phyloP scores from a whole-genome alignment of 2,888 invertebrate species.

The Aproaerema taeniolella region DNA sequence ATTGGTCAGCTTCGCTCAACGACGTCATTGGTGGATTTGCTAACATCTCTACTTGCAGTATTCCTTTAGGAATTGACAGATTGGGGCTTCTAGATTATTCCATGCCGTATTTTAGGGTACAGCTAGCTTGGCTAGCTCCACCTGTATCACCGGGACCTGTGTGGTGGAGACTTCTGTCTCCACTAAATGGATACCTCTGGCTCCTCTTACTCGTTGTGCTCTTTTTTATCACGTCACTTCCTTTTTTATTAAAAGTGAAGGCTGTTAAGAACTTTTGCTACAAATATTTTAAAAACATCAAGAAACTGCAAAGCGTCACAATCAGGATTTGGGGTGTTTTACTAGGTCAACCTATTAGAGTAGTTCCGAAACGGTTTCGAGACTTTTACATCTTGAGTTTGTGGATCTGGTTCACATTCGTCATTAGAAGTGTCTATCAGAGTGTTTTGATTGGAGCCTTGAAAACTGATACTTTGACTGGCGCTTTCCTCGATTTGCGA shows the following conservation, averaged over 20 bases:
- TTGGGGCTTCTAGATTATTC: slow-evolving; percentile 46
- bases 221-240: slow-evolving; percentile 41
- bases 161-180: slow-evolving; percentile 50
- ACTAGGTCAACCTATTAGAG: slow-evolving; percentile 48
- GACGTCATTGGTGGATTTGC: slow-evolving; percentile 46
- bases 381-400: slow-evolving; percentile 52
- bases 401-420: slow-evolving; percentile 61
- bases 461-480: slow-evolving; percentile 45
- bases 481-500: slow-evolving; percentile 42
- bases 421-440: slow-evolving; percentile 54
- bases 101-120: slow-evolving; percentile 48
- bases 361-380: slow-evolving; percentile 46
- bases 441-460: slow-evolving; percentile 55
- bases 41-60: slow-evolving; percentile 52
- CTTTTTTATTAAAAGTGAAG: slow-evolving; percentile 37
- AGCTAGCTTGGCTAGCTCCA: slow-evolving; percentile 52
- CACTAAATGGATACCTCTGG: slow-evolving; percentile 54
- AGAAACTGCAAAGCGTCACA: slow-evolving; percentile 37
- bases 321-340: slow-evolving; percentile 53
- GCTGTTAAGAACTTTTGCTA: slow-evolving; percentile 36
- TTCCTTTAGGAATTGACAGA: slow-evolving; percentile 45
- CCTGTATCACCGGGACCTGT: slow-evolving; percentile 41
- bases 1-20: slow-evolving; percentile 53
- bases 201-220: slow-evolving; percentile 40
- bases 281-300: slow-evolving; percentile 39